A percentile compares a stretch with the other conserved stretches of the same genome.
These are phyloP conservation scores for Semicossyphus pulcher DNA, from an alignment of 2,113 vertebrate species.

Conservation along the genomic window DNA sequence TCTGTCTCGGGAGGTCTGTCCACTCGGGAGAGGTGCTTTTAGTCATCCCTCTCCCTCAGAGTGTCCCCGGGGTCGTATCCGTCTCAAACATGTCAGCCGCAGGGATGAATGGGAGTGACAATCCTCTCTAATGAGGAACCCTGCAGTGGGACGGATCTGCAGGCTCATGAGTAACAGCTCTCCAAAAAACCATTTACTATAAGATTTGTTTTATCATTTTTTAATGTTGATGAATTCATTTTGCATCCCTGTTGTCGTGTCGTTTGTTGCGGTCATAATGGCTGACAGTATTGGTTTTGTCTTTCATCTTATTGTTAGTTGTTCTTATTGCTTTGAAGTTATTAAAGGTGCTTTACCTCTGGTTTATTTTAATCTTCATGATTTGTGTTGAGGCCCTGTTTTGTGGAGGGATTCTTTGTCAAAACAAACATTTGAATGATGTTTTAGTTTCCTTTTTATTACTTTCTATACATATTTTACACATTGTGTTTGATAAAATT, in stretches of 20 bases:
- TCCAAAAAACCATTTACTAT: conserved; percentile 11
- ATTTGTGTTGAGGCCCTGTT: not conserved
- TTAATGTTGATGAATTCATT: not conserved
- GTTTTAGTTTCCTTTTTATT: too few relatives aligned
- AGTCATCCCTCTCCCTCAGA: conserved; percentile 32
- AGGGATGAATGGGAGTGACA: conserved; percentile 58
- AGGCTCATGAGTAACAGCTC: conserved; percentile 29
- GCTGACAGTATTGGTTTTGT: not conserved
- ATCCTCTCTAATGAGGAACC: conserved; percentile 65
- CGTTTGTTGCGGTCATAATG: not conserved
- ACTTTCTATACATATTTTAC: too few relatives aligned
- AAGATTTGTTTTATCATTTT: not conserved
- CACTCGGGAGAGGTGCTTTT: conserved; percentile 23
- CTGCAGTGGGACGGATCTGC: conserved; percentile 42
- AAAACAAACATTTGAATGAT: not conserved
- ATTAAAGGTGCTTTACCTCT: too few relatives aligned
- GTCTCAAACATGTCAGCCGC: conserved; percentile 50
- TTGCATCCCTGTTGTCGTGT: conserved; percentile 5
- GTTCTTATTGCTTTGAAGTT: too few relatives aligned
- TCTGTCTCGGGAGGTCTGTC: conserved; percentile 29
- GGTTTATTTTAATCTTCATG: too few relatives aligned
- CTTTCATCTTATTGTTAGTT: not conserved
- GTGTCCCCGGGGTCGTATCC: conserved; percentile 40
- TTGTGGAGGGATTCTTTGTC: not conserved
- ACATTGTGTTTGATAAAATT: not conserved